Evolutionary conservation across 1,140 invertebrate species (phyloP).

Genomic region (Spodoptera litura): DNA sequence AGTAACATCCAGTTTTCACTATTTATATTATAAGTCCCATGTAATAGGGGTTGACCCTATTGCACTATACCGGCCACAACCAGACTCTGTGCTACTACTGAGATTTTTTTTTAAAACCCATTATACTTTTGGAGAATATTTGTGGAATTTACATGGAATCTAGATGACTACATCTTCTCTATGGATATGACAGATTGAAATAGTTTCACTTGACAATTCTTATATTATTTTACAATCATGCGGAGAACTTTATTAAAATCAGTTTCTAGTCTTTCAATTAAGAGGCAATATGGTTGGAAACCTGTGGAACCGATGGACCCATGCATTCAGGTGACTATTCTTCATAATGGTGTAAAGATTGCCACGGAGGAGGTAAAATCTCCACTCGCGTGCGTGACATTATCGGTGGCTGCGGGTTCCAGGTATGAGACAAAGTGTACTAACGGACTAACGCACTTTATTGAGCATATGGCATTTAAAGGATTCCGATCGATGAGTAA

Average conservation of each 20-base stretch:
- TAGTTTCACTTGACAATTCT: background rate
- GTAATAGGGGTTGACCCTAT: too few species aligned
- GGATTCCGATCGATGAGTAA: slow-evolving; percentile 89
- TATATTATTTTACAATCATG: slow-evolving; percentile 1
- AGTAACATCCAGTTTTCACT: too few species aligned
- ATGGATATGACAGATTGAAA: background rate
- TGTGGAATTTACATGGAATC: too few species aligned
- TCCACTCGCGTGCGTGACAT: slow-evolving; percentile 88
- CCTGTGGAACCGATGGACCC: background rate
- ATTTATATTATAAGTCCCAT: too few species aligned
- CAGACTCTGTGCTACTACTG: too few species aligned
- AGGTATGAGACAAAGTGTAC: slow-evolving; percentile 89
- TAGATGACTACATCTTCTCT: background rate
- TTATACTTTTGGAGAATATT: too few species aligned
- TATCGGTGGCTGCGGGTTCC: slow-evolving; percentile 92
- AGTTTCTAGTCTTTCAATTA: background rate
- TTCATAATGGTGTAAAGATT: slow-evolving; percentile 68
- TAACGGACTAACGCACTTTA: slow-evolving; percentile 92
- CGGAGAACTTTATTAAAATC: slow-evolving; percentile 12
- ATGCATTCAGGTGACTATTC: slow-evolving; percentile 36
- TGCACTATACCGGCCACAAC: too few species aligned
- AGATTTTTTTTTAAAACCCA: too few species aligned
- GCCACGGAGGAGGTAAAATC: slow-evolving; percentile 60
- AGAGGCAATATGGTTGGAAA: background rate
- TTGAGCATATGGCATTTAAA: slow-evolving; percentile 94